A percentile compares a stretch with the other conserved stretches of the same genome.
phyloP scores from a whole-genome alignment of 1,140 invertebrate genomes.

The Cardiocondyla obscurior region DNA sequence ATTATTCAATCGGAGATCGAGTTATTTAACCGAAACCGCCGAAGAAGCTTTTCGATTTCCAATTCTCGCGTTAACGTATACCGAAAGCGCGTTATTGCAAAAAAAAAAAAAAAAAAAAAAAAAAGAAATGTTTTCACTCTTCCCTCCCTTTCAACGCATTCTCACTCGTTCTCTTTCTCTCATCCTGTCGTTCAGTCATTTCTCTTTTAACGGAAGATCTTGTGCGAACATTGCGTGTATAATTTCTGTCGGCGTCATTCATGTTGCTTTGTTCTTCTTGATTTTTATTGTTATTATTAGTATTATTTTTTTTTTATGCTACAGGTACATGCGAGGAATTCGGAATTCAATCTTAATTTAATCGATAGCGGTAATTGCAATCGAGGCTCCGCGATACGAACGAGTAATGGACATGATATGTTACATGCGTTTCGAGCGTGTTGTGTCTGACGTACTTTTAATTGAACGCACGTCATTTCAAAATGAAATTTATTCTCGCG shows the following conservation, averaged over 20 bases:
- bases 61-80: slow-evolving; percentile 18
- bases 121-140: slow-evolving; percentile 3
- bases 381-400: slow-evolving; percentile 58
- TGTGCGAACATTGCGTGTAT: slow-evolving; percentile 65
- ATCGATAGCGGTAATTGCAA: slow-evolving; percentile 63
- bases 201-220: slow-evolving; percentile 73
- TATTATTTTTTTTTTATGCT: slow-evolving; percentile 43
- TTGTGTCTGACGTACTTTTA: slow-evolving; percentile 18
- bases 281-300: too few species aligned
- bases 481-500: slow-evolving; percentile 23
- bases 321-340: slow-evolving; percentile 71
- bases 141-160: slow-evolving; percentile 5
- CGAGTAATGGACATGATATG: slow-evolving; percentile 53
- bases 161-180: slow-evolving; percentile 24
- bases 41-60: background rate
- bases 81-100: slow-evolving; percentile 35
- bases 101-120: slow-evolving; percentile 37
- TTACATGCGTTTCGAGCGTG: slow-evolving; percentile 27
- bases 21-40: background rate
- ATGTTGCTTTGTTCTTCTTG: slow-evolving; percentile 40
- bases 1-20: slow-evolving; percentile 13
- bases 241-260: slow-evolving; percentile 52
- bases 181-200: background rate
- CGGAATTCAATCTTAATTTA: slow-evolving; percentile 57
- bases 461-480: slow-evolving; percentile 32